Evolutionary conservation across 2,888 invertebrate genomes (phyloP), one percentile per base, ranked within the genome.

Genomic region (Cheiracanthium punctorium): DNA sequence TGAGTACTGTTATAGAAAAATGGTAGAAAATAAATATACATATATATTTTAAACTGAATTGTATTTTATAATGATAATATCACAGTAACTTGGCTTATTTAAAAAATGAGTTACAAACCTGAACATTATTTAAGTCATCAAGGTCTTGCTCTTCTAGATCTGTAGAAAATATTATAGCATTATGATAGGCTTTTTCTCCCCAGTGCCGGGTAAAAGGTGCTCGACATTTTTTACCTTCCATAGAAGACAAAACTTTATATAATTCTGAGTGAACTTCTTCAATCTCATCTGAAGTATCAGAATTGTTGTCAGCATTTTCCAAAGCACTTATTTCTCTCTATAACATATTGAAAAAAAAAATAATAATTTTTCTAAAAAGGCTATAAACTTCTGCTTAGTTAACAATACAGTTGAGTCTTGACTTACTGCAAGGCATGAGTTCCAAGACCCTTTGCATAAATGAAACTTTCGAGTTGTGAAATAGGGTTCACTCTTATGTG

Each of bases 161-260:
- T 0, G 90, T 90, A 10, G 90, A 89, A 91, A 95, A 95, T 88
- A 97, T 94, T 92, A 97, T 94, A 0, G 97, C 97, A 93, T 97
- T 97, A 91, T 97, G 96, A 89, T 96, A 95, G 76, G 94, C 93
- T 24, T 90, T 93, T 48, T 90, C 90, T 71, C 95, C 95, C 96
- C 96, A 96, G 86, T 94, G 94, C 91, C 95, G 95, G 82, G 94
- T 94, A 91, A 95, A 95, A 29, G 96, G 96, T 8, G 96, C 97
- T 89, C 95, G 94, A 92, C 97, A 97, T 92, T 96, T 97, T 93
- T 95, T 95, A 29, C 97, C 97, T 90, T 96, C 93, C 80, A 97
- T 92, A 43, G 94, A 93, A 88, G 94, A 93, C 77, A 95, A 65
- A 0, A 84, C 64, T 29, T 67, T 58, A 17, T 73, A 71, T 48